phyloP scores from a whole-genome alignment of 2,888 invertebrate genomes.

The Micoletzkya japonica region DNA sequence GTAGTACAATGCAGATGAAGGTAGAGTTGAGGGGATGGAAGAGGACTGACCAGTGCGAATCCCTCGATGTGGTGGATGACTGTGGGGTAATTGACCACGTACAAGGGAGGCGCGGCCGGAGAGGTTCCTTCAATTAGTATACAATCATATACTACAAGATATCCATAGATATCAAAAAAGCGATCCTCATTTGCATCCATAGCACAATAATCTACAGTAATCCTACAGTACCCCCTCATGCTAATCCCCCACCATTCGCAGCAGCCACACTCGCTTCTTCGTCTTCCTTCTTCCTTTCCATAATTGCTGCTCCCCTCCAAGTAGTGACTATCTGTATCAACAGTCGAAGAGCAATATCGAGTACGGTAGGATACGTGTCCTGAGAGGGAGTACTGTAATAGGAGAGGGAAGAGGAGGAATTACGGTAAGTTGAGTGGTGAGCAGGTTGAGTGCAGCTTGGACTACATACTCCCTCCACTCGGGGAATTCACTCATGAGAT shows the following conservation, averaged over 20 bases:
- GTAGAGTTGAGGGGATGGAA: too few species aligned
- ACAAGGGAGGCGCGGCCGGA: conserved; percentile 28
- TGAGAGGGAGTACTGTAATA: too few species aligned
- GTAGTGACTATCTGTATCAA: conserved; percentile 85
- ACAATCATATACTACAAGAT: background rate
- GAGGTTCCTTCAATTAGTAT: conserved; percentile 1
- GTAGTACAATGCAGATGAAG: too few species aligned
- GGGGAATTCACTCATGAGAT: conserved; percentile 90
- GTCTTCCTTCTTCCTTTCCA: conserved; percentile 45
- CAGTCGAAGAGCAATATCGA: conserved; percentile 91
- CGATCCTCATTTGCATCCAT: background rate
- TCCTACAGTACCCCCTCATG: background rate
- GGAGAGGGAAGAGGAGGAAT: conserved; percentile 78
- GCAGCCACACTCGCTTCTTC: conserved; percentile 15
- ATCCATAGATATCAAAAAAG: background rate
- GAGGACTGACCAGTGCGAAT: conserved; percentile 76
- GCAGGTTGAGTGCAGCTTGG: conserved; percentile 65
- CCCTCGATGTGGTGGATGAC: conserved; percentile 91
- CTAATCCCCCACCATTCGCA: conserved; percentile 4
- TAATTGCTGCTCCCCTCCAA: conserved; percentile 79
- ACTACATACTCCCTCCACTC: conserved; percentile 97
- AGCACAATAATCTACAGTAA: background rate
- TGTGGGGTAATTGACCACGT: conserved; percentile 33
- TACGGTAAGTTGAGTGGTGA: conserved; percentile 46
- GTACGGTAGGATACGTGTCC: conserved; percentile 83